These are phyloP conservation scores for Ceriagrion tenellum DNA, from an alignment of 2,888 invertebrate genomes.

Conservation along the genomic window DNA sequence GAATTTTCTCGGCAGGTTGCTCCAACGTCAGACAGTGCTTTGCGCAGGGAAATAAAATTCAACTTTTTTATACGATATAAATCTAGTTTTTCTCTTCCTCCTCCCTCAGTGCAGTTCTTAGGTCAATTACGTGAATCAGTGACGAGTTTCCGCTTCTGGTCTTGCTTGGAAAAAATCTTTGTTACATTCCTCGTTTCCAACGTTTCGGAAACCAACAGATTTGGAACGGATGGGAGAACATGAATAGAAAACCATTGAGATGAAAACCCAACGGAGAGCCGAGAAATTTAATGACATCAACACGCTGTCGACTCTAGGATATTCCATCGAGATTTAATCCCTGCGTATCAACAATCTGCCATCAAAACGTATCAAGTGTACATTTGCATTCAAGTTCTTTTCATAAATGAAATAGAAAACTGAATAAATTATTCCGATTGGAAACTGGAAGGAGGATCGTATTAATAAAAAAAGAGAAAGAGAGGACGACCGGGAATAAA, in stretches of 20 bases:
- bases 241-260: no score
- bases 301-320: no score
- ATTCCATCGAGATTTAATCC: background rate
- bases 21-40: background rate
- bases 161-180: no score
- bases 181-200: no score
- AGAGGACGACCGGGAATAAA: background rate
- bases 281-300: no score
- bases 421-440: conserved; percentile 28
- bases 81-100: no score
- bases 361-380: background rate
- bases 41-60: background rate
- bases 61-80: background rate
- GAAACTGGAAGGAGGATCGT: background rate
- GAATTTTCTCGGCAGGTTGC: background rate
- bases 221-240: no score
- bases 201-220: no score
- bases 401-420: background rate
- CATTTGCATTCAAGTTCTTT: background rate
- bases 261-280: no score
- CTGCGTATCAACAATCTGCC: background rate
- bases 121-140: no score
- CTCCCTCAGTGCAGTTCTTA: no score
- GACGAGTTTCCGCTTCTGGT: no score
- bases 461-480: conserved; percentile 36